Conservation (phyloP, 2,888 invertebrate species). For the Carterocephalus palaemon region DNA sequence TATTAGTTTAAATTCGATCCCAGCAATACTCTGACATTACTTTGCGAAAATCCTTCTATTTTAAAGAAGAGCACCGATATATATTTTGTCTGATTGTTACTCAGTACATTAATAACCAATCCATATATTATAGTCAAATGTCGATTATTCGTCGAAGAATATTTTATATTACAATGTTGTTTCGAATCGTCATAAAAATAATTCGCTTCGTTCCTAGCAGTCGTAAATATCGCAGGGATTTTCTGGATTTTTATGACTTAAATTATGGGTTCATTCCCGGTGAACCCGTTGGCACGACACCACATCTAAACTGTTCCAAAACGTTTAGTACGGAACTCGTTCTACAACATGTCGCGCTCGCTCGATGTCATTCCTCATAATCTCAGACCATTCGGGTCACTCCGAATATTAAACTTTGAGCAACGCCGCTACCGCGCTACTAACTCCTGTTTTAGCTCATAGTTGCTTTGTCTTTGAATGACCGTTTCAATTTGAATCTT, state of each 20-base stretch:
- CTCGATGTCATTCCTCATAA: slow-evolving; percentile 8
- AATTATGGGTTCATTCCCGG: slow-evolving; percentile 13
- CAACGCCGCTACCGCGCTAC: slow-evolving; percentile 1
- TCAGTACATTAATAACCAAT: no score
- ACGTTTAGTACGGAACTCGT: slow-evolving; percentile 3
- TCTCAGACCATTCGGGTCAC: slow-evolving; percentile 18
- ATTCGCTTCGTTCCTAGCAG: slow-evolving; percentile 2
- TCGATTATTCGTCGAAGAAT: no score
- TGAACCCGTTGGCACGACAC: slow-evolving; percentile 18
- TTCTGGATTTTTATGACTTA: slow-evolving; percentile 12
- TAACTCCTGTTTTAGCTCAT: slow-evolving; percentile 14
- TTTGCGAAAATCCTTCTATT: no score
- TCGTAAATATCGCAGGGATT: slow-evolving; percentile 13
- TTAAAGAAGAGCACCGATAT: no score
- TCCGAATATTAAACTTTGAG: slow-evolving; percentile 20
- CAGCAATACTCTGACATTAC: no score
- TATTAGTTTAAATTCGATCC: no score
- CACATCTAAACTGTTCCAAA: slow-evolving; percentile 8
- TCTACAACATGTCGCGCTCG: background rate
- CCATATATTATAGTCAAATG: no score
- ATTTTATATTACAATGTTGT: slow-evolving; percentile 50
- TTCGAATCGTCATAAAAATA: slow-evolving; percentile 32
- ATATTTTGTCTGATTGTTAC: no score
- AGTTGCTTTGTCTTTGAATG: slow-evolving; percentile 2
- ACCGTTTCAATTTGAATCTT: slow-evolving; percentile 5